Evolutionary conservation across 2,113 vertebrate genomes (phyloP).

Genomic region (Todiramphus chloris): DNA sequence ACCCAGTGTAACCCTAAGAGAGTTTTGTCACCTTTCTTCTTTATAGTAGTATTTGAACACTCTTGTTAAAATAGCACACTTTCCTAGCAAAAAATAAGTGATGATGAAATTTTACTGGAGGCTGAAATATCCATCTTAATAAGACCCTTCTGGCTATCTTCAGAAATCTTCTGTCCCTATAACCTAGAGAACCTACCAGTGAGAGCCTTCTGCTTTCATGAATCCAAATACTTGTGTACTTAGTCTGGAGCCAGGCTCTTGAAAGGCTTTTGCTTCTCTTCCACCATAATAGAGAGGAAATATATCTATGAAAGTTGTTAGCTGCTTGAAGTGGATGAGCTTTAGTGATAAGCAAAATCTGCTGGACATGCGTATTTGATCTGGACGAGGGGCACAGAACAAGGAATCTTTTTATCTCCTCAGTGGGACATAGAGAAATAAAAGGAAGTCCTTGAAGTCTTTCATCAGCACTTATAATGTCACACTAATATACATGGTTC

Average conservation of each 20-base stretch:
- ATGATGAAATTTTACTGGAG: neutral
- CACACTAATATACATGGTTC: neutral
- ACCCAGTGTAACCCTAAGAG: accelerated
- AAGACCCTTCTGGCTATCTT: neutral
- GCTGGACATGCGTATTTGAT: neutral
- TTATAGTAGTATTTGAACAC: neutral
- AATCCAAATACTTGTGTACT: neutral
- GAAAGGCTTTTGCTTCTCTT: neutral
- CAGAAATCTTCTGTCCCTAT: neutral
- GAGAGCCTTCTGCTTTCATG: neutral
- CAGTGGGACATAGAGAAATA: neutral
- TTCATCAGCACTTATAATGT: neutral
- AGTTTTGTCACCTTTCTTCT: neutral
- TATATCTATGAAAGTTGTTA: neutral
- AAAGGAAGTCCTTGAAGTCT: neutral
- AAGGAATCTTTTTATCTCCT: neutral
- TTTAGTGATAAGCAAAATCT: neutral
- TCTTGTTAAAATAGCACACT: neutral
- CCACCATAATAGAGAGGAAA: neutral
- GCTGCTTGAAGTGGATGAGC: neutral
- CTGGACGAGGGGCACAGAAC: neutral
- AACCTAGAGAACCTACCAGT: accelerated
- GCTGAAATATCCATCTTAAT: neutral
- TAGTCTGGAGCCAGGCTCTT: neutral
- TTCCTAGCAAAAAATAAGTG: neutral